A percentile compares a stretch with the other conserved stretches of the same genome.
Evolutionary conservation across 2,888 invertebrate genomes (phyloP).

Genomic region (Drosophila robusta): DNA sequence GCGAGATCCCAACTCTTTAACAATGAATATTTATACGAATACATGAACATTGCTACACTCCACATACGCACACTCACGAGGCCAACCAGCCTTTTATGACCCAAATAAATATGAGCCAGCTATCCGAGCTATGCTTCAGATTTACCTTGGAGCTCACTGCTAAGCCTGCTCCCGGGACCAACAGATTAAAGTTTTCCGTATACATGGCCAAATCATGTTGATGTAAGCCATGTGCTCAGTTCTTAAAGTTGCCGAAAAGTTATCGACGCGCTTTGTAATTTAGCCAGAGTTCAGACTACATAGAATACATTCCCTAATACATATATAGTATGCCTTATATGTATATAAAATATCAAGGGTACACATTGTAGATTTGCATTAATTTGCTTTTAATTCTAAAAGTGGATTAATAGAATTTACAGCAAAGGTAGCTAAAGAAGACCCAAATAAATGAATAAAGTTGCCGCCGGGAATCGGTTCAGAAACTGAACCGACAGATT

Average conservation of each 20-base stretch:
- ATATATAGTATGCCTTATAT: no score
- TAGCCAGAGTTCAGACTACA: neutral
- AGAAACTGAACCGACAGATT: neutral
- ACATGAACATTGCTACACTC: constrained; percentile 29
- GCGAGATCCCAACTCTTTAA: constrained; percentile 19
- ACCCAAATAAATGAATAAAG: neutral
- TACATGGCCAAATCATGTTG: constrained; percentile 16
- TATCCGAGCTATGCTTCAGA: constrained; percentile 9
- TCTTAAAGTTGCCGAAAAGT: neutral
- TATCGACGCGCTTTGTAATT: neutral
- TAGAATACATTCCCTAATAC: no score
- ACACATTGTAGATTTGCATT: neutral
- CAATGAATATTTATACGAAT: constrained; percentile 49
- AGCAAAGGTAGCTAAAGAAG: neutral
- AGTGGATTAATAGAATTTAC: neutral
- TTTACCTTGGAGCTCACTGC: constrained; percentile 8
- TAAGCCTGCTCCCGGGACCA: constrained; percentile 29
- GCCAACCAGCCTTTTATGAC: constrained; percentile 26
- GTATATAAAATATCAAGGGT: neutral
- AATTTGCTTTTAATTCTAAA: neutral
- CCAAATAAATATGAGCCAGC: constrained; percentile 20
- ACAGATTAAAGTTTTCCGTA: constrained; percentile 24
- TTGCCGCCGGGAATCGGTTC: neutral
- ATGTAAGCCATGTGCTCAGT: constrained; percentile 2
- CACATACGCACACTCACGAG: neutral